Evolutionary conservation across 2,888 invertebrate genomes (phyloP), one percentile per base, ranked within the genome.

Genomic region (Drosophila dives): DNA sequence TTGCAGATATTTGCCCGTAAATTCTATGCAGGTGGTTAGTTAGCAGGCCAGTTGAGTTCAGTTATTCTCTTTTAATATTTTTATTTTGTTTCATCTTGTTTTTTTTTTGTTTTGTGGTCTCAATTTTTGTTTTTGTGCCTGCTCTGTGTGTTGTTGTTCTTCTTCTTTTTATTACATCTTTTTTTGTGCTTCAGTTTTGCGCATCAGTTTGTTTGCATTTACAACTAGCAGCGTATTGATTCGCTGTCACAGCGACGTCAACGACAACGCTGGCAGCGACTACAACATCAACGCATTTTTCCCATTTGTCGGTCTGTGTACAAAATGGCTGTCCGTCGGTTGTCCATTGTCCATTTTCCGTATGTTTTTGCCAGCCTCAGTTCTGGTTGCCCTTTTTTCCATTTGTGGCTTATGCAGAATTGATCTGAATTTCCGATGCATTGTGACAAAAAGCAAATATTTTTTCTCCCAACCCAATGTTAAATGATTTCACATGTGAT

Each of bases 171-270:
- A 17, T 20, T 56, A 40, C 17, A 29, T 36, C 12, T 50, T 56
- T 64, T 49, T 63, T 23, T 11, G 55, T 54, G 61, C 45, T 70
- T 67, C 68, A 66, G 66, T 54, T 65, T 64, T 66, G 49, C 58
- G 74, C 60, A 50, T 69, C 38, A 65, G 68, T 33, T 73, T 70
- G 70, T 63, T 83, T 75, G 81, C 71, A 72, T 77, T 74, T 73
- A 62, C 61, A 54, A 49, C 67, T 66, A 62, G 62, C 68, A 76
- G 80, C 72, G 61, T 87, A 85, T 85, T 89, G 84, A 85, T 85
- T 85, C 75, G 89, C 84, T 75, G 78, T 64, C 54, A 54, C 64
- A 40, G 66, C 66, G 59, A 29, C 45, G 55, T 12, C 55, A 34
- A 40, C 55, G 42, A 23, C 59, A 33, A 63, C 54, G 54, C 15